These are phyloP conservation scores for Chloropsis hardwickii DNA, from an alignment of 2,113 vertebrate genomes.

Conservation along the genomic window DNA sequence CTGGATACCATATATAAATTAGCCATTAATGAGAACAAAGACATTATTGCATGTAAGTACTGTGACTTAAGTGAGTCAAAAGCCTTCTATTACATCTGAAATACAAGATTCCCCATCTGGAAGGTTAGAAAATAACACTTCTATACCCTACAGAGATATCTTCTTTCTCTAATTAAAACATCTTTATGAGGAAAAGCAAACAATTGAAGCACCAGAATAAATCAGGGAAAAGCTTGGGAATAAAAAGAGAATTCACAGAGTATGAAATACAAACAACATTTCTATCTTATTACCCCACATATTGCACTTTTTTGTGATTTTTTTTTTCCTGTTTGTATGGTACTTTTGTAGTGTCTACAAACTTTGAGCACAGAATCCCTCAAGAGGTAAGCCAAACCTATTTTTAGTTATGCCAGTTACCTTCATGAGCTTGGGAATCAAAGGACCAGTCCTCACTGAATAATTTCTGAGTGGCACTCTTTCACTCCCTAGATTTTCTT, in stretches of 20 bases:
- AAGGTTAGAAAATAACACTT: neutral
- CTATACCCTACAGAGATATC: neutral
- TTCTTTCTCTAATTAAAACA: constrained; percentile 1
- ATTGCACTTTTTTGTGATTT: neutral
- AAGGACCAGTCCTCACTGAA: neutral
- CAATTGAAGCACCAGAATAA: neutral
- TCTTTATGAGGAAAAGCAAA: neutral
- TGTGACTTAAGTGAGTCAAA: neutral
- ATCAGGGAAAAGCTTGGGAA: neutral
- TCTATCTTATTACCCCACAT: neutral
- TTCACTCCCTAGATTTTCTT: neutral
- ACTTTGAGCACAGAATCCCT: neutral
- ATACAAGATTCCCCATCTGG: neutral
- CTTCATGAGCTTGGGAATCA: neutral
- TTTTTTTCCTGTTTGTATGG: neutral
- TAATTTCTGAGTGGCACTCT: neutral
- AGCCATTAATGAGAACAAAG: neutral
- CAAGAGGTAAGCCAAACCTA: neutral
- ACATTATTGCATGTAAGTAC: neutral
- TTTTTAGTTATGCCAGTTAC: neutral
- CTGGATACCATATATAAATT: neutral
- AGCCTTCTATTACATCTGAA: neutral
- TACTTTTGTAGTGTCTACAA: neutral
- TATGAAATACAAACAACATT: neutral
- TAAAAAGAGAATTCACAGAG: neutral